Evolutionary conservation across 2,888 invertebrate genomes (phyloP).

Genomic region (Cataglyphis rosenhaueri): DNA sequence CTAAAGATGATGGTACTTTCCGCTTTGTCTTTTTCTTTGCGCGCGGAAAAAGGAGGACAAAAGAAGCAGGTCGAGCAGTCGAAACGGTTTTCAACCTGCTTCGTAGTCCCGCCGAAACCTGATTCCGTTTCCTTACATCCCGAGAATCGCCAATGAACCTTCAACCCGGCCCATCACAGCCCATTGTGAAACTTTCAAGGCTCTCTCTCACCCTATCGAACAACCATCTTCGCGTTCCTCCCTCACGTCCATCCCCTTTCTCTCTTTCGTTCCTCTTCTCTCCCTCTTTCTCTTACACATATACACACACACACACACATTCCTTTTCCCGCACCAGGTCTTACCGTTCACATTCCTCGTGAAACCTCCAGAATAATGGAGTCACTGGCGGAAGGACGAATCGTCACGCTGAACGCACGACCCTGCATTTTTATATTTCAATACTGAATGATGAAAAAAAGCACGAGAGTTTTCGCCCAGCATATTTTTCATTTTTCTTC

Average conservation of each 20-base stretch:
- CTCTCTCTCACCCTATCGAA: constrained; percentile 56
- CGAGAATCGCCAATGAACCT: constrained; percentile 76
- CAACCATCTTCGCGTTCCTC: constrained; percentile 27
- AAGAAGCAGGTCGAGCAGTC: constrained; percentile 25
- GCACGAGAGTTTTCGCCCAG: not conserved
- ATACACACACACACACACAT: not conserved
- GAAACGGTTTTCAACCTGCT: constrained; percentile 31
- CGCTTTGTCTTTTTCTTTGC: constrained; percentile 3
- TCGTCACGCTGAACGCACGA: constrained; percentile 50
- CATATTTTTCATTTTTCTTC: constrained; percentile 35
- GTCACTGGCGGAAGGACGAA: constrained; percentile 42
- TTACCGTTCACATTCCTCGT: constrained; percentile 45
- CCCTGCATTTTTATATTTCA: constrained; percentile 62
- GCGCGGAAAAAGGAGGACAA: not conserved
- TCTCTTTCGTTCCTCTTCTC: constrained; percentile 23
- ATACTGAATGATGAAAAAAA: constrained; percentile 15
- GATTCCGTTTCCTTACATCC: constrained; percentile 69
- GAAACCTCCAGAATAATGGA: constrained; percentile 66
- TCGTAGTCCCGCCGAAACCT: constrained; percentile 55
- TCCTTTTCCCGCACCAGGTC: not conserved
- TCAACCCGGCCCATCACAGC: constrained; percentile 69
- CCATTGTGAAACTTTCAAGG: constrained; percentile 71
- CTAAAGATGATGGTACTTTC: constrained; percentile 31
- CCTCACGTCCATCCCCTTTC: constrained; percentile 6
- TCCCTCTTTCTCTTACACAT: no score